Evolutionary conservation across 2,888 invertebrate species (phyloP), one percentile per base, ranked within the genome.

Genomic region (Plusia festucae): DNA sequence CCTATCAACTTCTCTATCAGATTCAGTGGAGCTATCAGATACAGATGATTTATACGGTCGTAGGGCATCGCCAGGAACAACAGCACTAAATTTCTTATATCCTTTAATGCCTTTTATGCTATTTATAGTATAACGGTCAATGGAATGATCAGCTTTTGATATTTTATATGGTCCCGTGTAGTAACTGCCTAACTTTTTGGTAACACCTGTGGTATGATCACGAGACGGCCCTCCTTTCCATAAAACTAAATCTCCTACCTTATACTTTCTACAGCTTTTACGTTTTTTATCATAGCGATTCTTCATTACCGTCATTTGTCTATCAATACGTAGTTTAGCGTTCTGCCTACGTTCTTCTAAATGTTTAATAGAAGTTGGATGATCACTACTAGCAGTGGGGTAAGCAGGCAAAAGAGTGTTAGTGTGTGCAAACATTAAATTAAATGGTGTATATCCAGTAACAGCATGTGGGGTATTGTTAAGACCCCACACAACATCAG

Each of bases 61-160:
- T 30, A 44, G 44, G 15, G 16, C 15, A 9, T n/a, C 44, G 15
- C 4, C 44, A 13, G 44, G 16, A n/a, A 13, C 13, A 9, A 44
- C 16, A 5, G 44, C 16, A 13, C 16, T 44, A 44, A 44, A 46
- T n/a, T 8, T 16, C n/a, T 46, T 46, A 46, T 46, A 16, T 8
- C n/a, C 5, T 46, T 16, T 46, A n/a, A 46, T 18, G 15, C 46
- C n/a, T 5, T 18, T 46, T 46, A 32, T 32, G 32, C 18, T 46
- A 46, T 46, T n/a, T 46, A 51, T 51, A 11, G 51, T 51, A 20
- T 51, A 51, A 20, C 51, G 51, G 20, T 51, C 51, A 1, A 51
- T 11, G 11, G 51, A 51, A 11, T 51, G 49, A 8, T 49, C 49
- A 18, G 49, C 49, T 18, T 49, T 49, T 16, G 4, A 49, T 49